Base-by-base conservation (phyloP, 2,113 vertebrate genomes). In the Podarcis muralis region DNA sequence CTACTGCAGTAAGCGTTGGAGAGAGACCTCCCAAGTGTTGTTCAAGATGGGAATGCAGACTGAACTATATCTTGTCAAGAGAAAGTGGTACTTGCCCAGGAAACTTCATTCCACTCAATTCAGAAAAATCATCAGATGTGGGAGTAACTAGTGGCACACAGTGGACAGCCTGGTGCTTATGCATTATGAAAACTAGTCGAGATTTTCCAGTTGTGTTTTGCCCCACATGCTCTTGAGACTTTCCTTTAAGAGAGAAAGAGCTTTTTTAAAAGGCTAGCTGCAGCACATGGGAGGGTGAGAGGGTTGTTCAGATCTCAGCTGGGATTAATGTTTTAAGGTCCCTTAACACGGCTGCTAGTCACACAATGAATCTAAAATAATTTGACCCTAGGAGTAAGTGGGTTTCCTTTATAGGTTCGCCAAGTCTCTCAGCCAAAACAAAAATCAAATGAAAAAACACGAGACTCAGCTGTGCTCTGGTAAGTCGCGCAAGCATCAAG, bases 371-470 rank as follows among this genome's bases (percentile, higher is more conserved):
- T 53, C 48, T 53, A 53, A 53, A 53, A 53, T 53, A 53, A 53
- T 53, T 53, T 53, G 48, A 53, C 48, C 48, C 48, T 53, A 53
- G 48, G 48, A 53, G 48, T 53, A 53, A 53, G 12, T 53, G 48
- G 48, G n/a, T 57, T 53, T 27, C 18, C 16, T 6, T 92, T 76
- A 22, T 1, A 81, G 13, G 57, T 72, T 84, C 40, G 83, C 2
- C 65, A n/a, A 68, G 4, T n/a, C 30, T 57, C 57, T 86, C 4
- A 62, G 18, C n/a, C n/a, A 79, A 84, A 80, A 81, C 71, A 13
- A 83, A 87, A 79, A 35, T 32, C 90, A 84, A 71, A 37, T 80
- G 68, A 92, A 32, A 88, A 20, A 90, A 20, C 0, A 11, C 1
- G 2, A 0, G 57, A 66, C 57, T 43, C 84, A 35, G 82, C 82